phyloP scores from a whole-genome alignment of 35 echinoderm and acorn worm species.

The Acanthaster planci region DNA sequence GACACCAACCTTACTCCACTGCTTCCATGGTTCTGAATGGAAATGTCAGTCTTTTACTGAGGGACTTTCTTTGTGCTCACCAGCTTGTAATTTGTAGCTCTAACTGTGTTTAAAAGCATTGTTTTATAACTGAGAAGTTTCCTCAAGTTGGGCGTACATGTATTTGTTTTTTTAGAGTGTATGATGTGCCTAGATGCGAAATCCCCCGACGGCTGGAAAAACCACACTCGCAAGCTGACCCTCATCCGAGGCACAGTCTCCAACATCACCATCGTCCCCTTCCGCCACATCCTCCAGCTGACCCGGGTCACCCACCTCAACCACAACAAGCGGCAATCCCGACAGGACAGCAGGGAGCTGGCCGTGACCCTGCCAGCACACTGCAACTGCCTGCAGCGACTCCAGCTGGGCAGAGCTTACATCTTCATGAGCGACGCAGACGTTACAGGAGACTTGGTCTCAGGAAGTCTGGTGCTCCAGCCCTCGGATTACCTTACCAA shows the following conservation, averaged over 20 bases:
- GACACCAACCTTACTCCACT: too few relatives aligned
- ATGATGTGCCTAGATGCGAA: neutral
- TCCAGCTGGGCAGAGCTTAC: neutral
- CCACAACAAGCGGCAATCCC: neutral
- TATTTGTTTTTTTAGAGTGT: neutral
- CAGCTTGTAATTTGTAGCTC: too few relatives aligned
- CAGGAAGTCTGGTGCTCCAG: neutral
- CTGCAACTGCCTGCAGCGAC: neutral
- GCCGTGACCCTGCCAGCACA: neutral
- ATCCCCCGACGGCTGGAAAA: neutral
- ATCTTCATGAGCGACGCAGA: neutral
- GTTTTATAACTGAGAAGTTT: too few relatives aligned
- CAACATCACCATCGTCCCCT: neutral
- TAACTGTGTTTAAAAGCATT: too few relatives aligned
- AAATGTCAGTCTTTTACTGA: too few relatives aligned
- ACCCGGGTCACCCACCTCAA: neutral
- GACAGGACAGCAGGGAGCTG: neutral
- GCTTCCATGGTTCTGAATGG: too few relatives aligned
- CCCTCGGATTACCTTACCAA: neutral
- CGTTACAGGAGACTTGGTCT: neutral
- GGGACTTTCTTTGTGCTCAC: too few relatives aligned
- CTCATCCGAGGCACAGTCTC: neutral
- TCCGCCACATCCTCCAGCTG: neutral
- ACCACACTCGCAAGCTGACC: neutral
- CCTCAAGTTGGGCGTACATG: too few relatives aligned